These are phyloP conservation scores for Proterorhinus semilunaris DNA, from an alignment of 2,113 vertebrate species.

Conservation along the genomic window DNA sequence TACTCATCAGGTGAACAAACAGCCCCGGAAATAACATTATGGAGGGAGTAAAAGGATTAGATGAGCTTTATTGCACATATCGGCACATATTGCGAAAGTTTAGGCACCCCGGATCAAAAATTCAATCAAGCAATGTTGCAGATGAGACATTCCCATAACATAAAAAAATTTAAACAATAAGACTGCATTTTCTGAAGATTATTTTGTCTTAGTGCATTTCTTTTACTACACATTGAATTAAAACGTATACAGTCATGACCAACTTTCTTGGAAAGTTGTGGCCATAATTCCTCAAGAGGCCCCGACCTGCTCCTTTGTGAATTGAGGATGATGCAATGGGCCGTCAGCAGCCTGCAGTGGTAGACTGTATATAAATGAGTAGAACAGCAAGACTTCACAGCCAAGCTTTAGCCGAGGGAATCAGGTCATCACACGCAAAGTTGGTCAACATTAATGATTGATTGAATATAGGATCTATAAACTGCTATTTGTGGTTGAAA, in stretches of 20 bases:
- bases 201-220: no score
- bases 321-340: constrained; percentile 2
- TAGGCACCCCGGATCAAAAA: no score
- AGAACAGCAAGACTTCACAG: not conserved
- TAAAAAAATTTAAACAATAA: no score
- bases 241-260: no score
- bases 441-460: not conserved
- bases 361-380: not conserved
- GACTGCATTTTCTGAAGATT: no score
- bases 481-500: no score
- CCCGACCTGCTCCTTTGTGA: not conserved
- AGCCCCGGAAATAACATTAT: not conserved
- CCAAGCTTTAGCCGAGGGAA: not conserved
- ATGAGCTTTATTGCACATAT: not conserved
- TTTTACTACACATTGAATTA: no score
- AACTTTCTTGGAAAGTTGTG: no score
- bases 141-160: no score
- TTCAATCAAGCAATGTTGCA: no score
- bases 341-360: not conserved
- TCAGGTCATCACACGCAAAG: not conserved
- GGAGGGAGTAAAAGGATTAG: not conserved
- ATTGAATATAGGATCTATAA: no score
- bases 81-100: not conserved
- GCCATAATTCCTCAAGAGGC: not conserved
- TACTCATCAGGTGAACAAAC: not conserved